Percentiles rank a stretch among this genome's conserved stretches.
These are phyloP conservation scores for Azemiops feae DNA, from an alignment of 2,113 vertebrate species.

Conservation along the genomic window DNA sequence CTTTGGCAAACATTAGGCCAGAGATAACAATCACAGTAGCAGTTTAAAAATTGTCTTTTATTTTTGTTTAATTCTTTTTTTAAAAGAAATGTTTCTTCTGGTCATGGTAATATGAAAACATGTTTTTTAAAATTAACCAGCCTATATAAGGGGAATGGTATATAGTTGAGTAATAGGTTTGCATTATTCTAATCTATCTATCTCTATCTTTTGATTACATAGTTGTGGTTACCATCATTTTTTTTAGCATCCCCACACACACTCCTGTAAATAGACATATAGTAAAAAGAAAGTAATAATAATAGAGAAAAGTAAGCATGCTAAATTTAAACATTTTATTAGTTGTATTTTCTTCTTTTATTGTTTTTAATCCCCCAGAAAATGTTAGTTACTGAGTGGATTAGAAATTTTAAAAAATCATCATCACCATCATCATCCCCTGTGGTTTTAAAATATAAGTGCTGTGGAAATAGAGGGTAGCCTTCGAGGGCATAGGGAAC, in stretches of 20 bases:
- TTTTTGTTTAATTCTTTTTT: background rate
- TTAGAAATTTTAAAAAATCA: background rate
- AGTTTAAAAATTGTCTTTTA: background rate
- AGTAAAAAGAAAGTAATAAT: background rate
- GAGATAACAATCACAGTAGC: constrained; percentile 1
- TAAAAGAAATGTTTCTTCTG: background rate
- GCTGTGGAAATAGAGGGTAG: background rate
- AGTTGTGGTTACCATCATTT: background rate
- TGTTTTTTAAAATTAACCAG: background rate
- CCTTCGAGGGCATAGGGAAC: background rate
- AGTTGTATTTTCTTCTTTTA: background rate
- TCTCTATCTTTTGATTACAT: background rate
- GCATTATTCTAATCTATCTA: background rate
- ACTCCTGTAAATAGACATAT: background rate
- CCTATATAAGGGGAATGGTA: background rate
- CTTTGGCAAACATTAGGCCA: background rate
- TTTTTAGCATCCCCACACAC: background rate
- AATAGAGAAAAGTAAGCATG: background rate
- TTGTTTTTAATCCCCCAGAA: background rate
- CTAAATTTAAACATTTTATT: background rate
- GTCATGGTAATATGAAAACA: background rate
- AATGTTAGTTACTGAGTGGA: background rate
- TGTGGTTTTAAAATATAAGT: background rate
- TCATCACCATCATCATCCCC: background rate
- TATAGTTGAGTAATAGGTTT: background rate